These are phyloP conservation scores for Miniopterus natalensis DNA, from an alignment of 2,113 vertebrate species.

Conservation along the genomic window DNA sequence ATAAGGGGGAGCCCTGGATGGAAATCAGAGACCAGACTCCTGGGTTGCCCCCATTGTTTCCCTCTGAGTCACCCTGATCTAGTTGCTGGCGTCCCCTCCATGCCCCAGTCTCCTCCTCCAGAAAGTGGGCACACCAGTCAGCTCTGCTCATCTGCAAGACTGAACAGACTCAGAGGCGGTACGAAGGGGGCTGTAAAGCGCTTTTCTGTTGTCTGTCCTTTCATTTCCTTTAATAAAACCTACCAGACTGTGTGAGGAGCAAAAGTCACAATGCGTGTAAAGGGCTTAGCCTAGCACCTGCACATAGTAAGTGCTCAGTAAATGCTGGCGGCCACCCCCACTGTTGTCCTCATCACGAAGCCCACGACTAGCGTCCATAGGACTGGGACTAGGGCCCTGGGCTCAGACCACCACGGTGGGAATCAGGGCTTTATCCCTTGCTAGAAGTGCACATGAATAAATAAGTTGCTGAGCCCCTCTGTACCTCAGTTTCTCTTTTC, in stretches of 20 bases:
- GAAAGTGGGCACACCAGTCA: neutral
- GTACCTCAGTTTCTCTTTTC: neutral
- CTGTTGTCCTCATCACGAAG: accelerated
- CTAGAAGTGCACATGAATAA: neutral
- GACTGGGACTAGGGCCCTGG: no score
- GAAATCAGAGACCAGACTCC: neutral
- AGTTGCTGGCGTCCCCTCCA: neutral
- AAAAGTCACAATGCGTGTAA: accelerated
- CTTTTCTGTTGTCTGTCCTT: neutral
- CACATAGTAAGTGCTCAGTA: neutral
- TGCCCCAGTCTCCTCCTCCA: neutral
- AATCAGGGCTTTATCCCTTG: neutral
- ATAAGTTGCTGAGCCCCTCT: accelerated
- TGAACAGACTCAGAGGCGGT: neutral
- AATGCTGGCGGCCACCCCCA: accelerated
- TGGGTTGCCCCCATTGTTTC: neutral
- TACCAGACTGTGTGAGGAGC: neutral
- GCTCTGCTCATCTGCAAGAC: neutral
- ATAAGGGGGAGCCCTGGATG: neutral
- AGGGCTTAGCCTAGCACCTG: neutral
- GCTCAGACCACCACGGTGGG: neutral
- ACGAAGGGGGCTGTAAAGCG: neutral
- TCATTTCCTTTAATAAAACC: neutral
- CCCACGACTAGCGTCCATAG: accelerated
- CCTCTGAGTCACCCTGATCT: slow-evolving; percentile 70